Percentiles rank a stretch among this genome's conserved stretches.
phyloP scores from a whole-genome alignment of 2,797 vertebrate species.

The Onychomys leucogaster region DNA sequence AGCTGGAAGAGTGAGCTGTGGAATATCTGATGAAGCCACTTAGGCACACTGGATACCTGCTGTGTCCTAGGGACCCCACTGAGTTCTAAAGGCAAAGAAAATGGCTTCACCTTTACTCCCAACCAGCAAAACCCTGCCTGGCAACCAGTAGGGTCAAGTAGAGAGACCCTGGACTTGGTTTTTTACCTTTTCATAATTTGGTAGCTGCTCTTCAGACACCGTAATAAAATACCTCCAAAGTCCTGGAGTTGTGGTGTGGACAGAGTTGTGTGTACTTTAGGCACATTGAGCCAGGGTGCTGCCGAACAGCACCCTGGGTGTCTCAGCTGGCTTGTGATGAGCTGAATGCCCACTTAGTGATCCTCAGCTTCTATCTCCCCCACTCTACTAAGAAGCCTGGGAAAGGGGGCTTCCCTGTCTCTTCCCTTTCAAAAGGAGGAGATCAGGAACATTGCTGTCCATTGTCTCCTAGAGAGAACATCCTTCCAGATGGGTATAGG shows the following conservation, averaged over 20 bases:
- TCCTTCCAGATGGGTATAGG: background rate
- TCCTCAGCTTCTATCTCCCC: background rate
- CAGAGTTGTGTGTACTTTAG: background rate
- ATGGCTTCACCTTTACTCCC: background rate
- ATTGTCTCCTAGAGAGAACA: background rate
- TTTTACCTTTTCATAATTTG: slow-evolving; percentile 17
- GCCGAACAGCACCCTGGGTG: background rate
- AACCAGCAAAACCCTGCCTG: background rate
- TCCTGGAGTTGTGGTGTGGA: background rate
- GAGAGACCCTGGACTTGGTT: background rate
- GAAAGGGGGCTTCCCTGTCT: background rate
- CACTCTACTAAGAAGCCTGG: background rate
- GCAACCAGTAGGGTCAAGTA: background rate
- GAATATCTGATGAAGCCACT: background rate
- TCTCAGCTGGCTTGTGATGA: background rate
- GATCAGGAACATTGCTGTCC: background rate
- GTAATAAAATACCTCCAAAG: background rate
- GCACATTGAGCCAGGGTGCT: background rate
- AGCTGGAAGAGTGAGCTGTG: background rate
- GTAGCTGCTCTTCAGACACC: background rate
- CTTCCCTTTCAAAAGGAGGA: background rate
- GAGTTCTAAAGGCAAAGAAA: background rate
- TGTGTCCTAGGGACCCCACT: background rate
- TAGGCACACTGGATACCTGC: background rate
- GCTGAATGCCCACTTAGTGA: background rate